Conservation (phyloP, 2,888 invertebrate genomes). For the Ethmia dodecea region DNA sequence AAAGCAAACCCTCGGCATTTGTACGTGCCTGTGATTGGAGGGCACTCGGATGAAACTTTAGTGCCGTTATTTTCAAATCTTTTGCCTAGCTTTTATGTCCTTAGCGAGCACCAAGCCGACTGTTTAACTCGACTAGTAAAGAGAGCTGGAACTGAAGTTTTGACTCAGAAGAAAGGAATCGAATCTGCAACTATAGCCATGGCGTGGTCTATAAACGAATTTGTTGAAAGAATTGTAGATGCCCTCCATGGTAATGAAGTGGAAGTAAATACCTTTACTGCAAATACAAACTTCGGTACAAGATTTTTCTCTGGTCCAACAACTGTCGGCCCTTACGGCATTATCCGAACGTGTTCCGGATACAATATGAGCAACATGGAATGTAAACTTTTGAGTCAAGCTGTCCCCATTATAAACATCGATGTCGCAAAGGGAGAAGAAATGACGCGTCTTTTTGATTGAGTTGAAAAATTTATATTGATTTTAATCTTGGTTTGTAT, state of each 20-base stretch:
- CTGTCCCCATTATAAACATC: slow-evolving; percentile 35
- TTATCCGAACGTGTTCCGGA: slow-evolving; percentile 31
- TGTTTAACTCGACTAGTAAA: slow-evolving; percentile 43
- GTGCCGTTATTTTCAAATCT: slow-evolving; percentile 53
- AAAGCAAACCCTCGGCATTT: slow-evolving; percentile 32
- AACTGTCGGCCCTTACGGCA: slow-evolving; percentile 38
- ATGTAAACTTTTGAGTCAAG: slow-evolving; percentile 28
- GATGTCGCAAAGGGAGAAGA: slow-evolving; percentile 47
- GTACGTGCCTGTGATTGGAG: slow-evolving; percentile 49
- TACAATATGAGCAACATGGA: slow-evolving; percentile 42
- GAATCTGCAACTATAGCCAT: slow-evolving; percentile 40
- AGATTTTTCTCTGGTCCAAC: slow-evolving; percentile 51
- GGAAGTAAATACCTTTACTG: slow-evolving; percentile 36
- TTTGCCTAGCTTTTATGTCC: slow-evolving; percentile 24
- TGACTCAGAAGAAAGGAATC: slow-evolving; percentile 36
- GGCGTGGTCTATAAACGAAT: slow-evolving; percentile 52
- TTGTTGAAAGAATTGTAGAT: slow-evolving; percentile 37
- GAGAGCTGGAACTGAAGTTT: slow-evolving; percentile 43
- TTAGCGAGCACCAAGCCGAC: slow-evolving; percentile 37
- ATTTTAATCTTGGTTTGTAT: too few relatives aligned
- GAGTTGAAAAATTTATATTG: too few relatives aligned
- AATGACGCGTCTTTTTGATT: too few relatives aligned
- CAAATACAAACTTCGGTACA: slow-evolving; percentile 50
- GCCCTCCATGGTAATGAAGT: slow-evolving; percentile 38
- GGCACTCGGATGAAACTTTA: slow-evolving; percentile 52